These are phyloP conservation scores for Atherinosoma microstoma DNA, from an alignment of 2,797 vertebrate species.

Conservation along the genomic window DNA sequence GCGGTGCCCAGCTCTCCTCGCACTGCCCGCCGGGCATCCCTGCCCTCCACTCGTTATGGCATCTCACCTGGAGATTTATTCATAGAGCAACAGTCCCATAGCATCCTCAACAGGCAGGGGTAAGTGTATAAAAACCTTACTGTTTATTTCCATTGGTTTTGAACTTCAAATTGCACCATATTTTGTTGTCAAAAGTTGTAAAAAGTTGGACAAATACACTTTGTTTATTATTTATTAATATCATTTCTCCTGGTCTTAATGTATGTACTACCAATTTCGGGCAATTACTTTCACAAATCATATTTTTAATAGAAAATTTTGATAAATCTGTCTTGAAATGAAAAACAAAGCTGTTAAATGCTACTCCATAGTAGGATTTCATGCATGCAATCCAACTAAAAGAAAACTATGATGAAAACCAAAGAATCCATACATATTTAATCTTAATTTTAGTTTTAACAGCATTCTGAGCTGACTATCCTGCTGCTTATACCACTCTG, in stretches of 20 bases:
- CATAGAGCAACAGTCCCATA: constrained; percentile 87
- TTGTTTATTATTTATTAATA: not conserved
- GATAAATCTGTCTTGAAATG: not conserved
- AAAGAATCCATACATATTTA: not conserved
- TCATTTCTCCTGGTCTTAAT: not conserved
- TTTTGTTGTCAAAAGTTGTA: not conserved
- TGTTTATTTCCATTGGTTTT: not conserved
- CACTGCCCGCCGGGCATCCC: constrained; percentile 81
- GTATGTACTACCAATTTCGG: not conserved
- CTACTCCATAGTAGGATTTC: not conserved
- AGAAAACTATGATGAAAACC: not conserved
- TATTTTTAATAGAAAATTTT: not conserved
- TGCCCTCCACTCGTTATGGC: constrained; percentile 86
- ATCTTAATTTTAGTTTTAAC: not conserved
- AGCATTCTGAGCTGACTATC: not conserved
- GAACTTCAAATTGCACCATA: not conserved
- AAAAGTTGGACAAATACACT: not conserved
- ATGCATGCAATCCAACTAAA: not conserved
- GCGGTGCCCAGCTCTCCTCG: constrained; percentile 89
- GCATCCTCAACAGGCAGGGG: constrained; percentile 90
- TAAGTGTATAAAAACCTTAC: constrained; percentile 76
- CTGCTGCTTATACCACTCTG: constrained; percentile 9
- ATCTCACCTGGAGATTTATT: constrained; percentile 88
- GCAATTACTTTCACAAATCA: not conserved
- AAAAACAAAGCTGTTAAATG: not conserved